A percentile compares a stretch with the other conserved stretches of the same genome.
phyloP scores from a whole-genome alignment of 2,113 vertebrate species.

The Chunga burmeisteri region DNA sequence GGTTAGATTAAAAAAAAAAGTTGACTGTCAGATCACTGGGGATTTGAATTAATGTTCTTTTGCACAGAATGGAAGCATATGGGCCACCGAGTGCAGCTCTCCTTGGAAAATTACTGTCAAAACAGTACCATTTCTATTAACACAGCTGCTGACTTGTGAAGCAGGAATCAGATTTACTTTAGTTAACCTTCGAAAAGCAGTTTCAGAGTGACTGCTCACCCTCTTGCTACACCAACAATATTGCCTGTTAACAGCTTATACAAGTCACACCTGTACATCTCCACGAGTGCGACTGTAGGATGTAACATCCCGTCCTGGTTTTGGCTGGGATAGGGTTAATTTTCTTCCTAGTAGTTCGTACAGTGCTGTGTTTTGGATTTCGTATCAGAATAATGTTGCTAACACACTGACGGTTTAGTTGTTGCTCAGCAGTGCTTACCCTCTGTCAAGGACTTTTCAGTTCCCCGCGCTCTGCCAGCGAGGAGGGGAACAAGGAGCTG shows the following conservation, averaged over 20 bases:
- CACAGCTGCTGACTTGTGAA: constrained; percentile 4
- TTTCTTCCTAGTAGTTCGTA: too few species aligned
- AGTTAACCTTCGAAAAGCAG: not conserved
- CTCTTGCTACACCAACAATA: not conserved
- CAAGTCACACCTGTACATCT: not conserved
- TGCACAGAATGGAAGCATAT: constrained; percentile 22
- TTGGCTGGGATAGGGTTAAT: too few species aligned
- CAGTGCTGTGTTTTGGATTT: too few species aligned
- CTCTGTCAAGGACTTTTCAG: too few species aligned
- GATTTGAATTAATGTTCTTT: constrained; percentile 43
- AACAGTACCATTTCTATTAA: constrained; percentile 24
- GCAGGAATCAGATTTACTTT: not conserved
- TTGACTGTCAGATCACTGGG: constrained; percentile 3
- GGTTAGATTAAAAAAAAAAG: constrained; percentile 11
- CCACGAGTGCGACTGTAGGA: not conserved
- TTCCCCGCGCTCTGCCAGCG: too few species aligned
- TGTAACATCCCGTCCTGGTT: not conserved
- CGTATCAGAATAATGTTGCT: too few species aligned
- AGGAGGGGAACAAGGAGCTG: too few species aligned
- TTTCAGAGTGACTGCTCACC: not conserved
- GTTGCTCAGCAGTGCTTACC: too few species aligned
- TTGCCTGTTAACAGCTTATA: not conserved
- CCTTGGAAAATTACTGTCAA: constrained; percentile 47
- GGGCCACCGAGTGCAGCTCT: not conserved
- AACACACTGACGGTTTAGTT: too few species aligned